Evolutionary conservation across 2,797 vertebrate genomes (phyloP), one percentile per base, ranked within the genome.

Genomic region (Telmatherina bonti): DNA sequence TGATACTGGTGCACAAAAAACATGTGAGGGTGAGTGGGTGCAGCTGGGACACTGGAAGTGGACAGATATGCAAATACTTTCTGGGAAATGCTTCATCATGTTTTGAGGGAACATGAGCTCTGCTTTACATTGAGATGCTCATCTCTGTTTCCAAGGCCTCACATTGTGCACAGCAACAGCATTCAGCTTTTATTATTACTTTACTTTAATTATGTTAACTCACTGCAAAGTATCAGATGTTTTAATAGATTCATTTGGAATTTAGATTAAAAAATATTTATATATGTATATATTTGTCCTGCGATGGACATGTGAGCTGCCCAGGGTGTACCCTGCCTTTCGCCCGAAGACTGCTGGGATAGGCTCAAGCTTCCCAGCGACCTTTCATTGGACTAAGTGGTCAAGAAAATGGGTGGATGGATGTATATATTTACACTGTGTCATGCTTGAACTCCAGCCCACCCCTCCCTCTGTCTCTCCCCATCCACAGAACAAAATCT

Each of bases 1-100:
- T 88, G 89, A 87, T 87, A 75, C 79, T 73, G 27, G 82, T 91
- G 88, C 91, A 94, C 89, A 91, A 89, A 35, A 86, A 77, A 81
- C 76, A 69, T 85, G 83, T 83, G 55, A 74, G 87, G 86, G 82
- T 89, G 91, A 92, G 81, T 41, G 83, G 85, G 90, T 88, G 81
- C 90, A 93, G 89, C 91, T 87, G 91, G 74, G 66, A 89, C 80
- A 67, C 69, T n/a, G n/a, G 67, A 85, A 73, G 71, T 60, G 71
- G 69, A 69, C 70, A 59, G 77, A 86, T 89, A 88, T 90, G 87
- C 81, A 89, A 89, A 90, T 84, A 58, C 52, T 72, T 70, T 78
- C 67, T 41, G 84, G 79, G 81, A 82, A 85, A 78, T 76, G 63
- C 80, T 83, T 90, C 69, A 77, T 70, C 71, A n/a, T 82, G 78